phyloP scores from a whole-genome alignment of 2,113 vertebrate species.

The Rallus limicola region DNA sequence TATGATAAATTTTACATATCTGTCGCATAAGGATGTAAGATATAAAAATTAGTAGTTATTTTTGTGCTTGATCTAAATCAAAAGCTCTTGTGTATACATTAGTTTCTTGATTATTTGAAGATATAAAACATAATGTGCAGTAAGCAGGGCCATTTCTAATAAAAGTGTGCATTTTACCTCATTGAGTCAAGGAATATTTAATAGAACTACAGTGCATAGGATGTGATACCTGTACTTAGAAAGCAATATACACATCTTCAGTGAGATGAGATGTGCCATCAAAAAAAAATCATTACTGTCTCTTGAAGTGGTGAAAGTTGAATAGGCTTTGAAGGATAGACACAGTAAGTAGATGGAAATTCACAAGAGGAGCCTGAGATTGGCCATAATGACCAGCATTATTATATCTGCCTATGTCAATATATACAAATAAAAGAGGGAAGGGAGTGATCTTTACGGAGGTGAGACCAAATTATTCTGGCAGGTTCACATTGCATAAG shows the following conservation, averaged over 20 bases:
- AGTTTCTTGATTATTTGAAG: neutral
- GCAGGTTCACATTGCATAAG: neutral
- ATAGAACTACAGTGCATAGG: neutral
- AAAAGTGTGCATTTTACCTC: neutral
- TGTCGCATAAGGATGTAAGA: neutral
- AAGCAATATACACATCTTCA: neutral
- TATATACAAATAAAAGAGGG: neutral
- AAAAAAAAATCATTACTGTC: neutral
- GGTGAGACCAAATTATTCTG: neutral
- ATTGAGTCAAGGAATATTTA: neutral
- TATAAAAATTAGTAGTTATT: neutral
- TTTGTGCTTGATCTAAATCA: neutral
- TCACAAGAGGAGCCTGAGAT: neutral
- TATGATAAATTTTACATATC: neutral
- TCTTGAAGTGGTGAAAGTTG: neutral
- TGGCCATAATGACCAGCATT: neutral
- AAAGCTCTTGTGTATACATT: neutral
- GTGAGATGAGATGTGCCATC: neutral
- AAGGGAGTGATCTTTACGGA: neutral
- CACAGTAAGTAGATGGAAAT: neutral
- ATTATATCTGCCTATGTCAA: neutral
- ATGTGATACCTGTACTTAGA: neutral
- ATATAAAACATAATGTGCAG: neutral
- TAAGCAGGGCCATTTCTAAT: neutral
- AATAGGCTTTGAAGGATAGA: neutral